Evolutionary conservation across 2,888 invertebrate species (phyloP).

Genomic region (Nemapogon koenigi): DNA sequence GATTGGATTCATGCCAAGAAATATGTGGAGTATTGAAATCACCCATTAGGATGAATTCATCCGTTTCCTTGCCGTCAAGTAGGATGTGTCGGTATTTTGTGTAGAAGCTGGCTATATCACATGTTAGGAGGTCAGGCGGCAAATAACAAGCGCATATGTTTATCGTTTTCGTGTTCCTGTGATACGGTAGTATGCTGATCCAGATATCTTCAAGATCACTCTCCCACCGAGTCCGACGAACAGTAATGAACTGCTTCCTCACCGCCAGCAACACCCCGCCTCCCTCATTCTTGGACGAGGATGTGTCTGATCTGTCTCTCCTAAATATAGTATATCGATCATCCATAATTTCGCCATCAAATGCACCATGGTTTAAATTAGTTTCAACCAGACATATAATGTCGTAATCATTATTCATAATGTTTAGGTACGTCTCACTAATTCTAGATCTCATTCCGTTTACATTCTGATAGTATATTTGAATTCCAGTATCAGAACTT

Average conservation of each 20-base stretch:
- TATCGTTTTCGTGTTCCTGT: not conserved
- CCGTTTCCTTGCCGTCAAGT: not conserved
- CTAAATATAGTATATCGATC: not conserved
- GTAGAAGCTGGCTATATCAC: not conserved
- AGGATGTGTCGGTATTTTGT: not conserved
- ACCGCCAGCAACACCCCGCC: constrained; percentile 9
- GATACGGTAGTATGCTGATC: not conserved
- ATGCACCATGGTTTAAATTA: not conserved
- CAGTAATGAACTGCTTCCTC: constrained; percentile 1
- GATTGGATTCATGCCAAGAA: not conserved
- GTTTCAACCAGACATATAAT: not conserved
- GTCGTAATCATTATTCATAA: not conserved
- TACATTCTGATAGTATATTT: constrained; percentile 1
- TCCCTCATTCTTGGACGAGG: constrained; percentile 4
- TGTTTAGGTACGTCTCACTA: not conserved
- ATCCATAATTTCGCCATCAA: not conserved
- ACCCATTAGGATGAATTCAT: constrained; percentile 1
- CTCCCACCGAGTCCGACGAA: not conserved
- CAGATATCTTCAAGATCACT: constrained; percentile 6
- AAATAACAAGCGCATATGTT: constrained; percentile 6
- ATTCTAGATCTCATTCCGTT: not conserved
- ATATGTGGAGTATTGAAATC: constrained; percentile 7
- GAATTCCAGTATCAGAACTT: not conserved
- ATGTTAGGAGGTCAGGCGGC: not conserved
- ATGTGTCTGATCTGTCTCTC: not conserved